Evolutionary conservation across 2,113 vertebrate species (phyloP), one percentile per base, ranked within the genome.

Genomic region (Cyanoliseus patagonus): DNA sequence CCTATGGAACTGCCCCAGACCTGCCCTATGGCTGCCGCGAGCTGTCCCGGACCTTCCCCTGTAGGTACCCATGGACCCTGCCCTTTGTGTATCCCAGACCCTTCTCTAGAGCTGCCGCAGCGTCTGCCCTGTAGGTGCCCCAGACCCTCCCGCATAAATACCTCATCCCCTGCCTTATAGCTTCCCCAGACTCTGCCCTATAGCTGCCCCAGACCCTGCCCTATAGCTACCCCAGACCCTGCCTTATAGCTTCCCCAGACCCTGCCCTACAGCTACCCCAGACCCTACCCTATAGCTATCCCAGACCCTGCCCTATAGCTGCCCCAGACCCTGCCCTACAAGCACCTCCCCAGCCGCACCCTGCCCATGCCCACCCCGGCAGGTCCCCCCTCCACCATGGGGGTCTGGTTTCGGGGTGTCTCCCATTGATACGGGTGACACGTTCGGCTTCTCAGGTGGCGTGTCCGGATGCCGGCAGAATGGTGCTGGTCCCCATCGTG

Each of bases 221-320:
- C 41, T 16, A 42, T 17, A 17, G 42, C 42, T 17, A 0, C 7
- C 42, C 4, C 41, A 37, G 27, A 9, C 39, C 39, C 30, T 67
- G 20, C 7, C 42, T 42, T 46, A n/a, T 12, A 17, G 17, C 10
- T 7, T 6, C 9, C 49, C 19, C 33, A 18, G 3, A 4, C 31
- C 17, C 31, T 19, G 47, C 17, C 41, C 24, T 75, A 59, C 30
- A 44, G 11, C 3, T 28, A 1, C 16, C 27, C 1, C 28, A 53
- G 27, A 15, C 18, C 57, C 24, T 18, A 8, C 4, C 64, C 22
- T 14, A 42, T 1, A 53, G 3, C 3, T 17, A 5, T 0, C 17
- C 24, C 47, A 30, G 10, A 31, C 28, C 28, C 28, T 18, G 9
- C 19, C 28, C 35, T 9, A 23, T 37, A 62, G 2, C 11, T 31